Evolutionary conservation across 2,888 invertebrate genomes (phyloP), one percentile per base, ranked within the genome.

Genomic region (Drosophila putrida): DNA sequence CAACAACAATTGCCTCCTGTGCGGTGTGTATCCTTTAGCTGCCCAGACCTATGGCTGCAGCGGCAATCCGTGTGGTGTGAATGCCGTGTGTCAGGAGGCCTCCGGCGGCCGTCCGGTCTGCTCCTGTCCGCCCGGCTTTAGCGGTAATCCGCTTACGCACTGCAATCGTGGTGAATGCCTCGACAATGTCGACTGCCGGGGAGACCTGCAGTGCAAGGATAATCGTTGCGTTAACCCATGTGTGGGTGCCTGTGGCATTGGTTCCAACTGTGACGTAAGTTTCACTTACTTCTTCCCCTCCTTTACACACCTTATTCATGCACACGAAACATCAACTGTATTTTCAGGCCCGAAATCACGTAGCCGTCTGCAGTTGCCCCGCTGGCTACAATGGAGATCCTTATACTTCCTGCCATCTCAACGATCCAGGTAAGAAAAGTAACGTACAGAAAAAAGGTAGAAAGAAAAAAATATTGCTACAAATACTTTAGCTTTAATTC

Each of bases 221-320:
- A 96, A 96, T 87, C 95, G 95, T 65, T 97, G 97, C 90, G 93
- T 96, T 55, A 96, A 96, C 92, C 96, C 96, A 4, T 97, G 97
- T 87, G 94, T 94, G 8, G 95, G 95, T 15, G 94, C 95, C 27
- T 97, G 97, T 82, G 97, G 97, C 11, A 82, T 93, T 33, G 96
- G 96, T 89, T 96, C 97, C 27, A 94, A 96, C 80, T 97, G 97
- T 90, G 95, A 96, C 70, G 96, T 96, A 65, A 68, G 76, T 62
- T n/a, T 13, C 35, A 13, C 4, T 20, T 2, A 25, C 9, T 20
- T 15, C 25, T 9, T 9, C 6, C 9, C 11, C 8, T n/a, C 27
- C 33, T n/a, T 6, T 4, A 10, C 6, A 13, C 51, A 10, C 10
- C 3, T 8, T 9, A 27, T 11, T 31, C 31, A 31, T 6, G 8